These are phyloP conservation scores for Okamejei kenojei DNA, from an alignment of 2,797 vertebrate genomes.

Conservation along the genomic window DNA sequence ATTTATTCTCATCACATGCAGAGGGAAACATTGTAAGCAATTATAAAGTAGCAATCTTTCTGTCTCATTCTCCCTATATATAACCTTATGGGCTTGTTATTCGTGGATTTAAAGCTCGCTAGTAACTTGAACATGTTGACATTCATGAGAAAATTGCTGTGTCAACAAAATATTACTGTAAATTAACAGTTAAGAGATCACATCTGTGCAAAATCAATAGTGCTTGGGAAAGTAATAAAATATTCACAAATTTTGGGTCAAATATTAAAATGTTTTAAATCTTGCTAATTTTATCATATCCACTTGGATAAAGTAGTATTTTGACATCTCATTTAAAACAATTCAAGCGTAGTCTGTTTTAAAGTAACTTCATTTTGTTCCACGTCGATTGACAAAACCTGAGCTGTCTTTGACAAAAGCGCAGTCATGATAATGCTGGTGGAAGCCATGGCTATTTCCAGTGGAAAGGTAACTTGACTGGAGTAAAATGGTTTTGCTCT, in stretches of 20 bases:
- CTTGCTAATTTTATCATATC: neutral
- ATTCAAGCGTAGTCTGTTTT: neutral
- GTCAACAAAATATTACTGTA: neutral
- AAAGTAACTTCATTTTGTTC: neutral
- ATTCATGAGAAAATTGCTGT: neutral
- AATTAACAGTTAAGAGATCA: neutral
- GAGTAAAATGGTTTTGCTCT: too few species aligned
- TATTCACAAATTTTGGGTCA: neutral
- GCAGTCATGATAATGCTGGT: neutral
- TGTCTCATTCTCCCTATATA: neutral
- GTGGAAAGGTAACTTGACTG: neutral
- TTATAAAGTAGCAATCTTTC: neutral
- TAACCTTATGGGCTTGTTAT: neutral
- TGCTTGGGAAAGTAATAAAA: neutral
- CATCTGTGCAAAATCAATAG: neutral
- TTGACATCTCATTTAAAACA: neutral
- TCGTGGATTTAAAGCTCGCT: neutral
- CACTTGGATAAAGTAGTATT: neutral
- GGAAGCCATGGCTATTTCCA: neutral
- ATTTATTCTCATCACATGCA: neutral
- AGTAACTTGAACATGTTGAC: neutral
- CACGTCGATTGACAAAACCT: neutral
- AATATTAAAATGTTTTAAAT: neutral
- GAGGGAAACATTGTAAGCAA: neutral
- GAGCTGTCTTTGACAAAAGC: neutral